Conservation (phyloP, 2,113 vertebrate genomes). For the Stictonetta naevosa region DNA sequence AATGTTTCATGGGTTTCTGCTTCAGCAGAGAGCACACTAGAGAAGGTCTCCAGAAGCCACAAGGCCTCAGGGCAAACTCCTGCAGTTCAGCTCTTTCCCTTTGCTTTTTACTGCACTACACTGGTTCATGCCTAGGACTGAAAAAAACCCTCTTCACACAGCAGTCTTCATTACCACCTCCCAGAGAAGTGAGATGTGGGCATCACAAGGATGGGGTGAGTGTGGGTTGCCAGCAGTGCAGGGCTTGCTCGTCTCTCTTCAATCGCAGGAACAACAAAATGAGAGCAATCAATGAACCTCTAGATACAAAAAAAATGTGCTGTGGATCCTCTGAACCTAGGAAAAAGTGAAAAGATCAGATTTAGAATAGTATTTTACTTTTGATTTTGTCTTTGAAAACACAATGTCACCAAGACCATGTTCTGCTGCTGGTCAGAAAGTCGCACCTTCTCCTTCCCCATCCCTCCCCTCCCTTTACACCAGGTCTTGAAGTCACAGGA, state of each 20-base stretch:
- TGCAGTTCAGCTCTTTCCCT: not conserved
- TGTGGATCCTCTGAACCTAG: not conserved
- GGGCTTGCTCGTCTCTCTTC: not conserved
- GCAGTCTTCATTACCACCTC: not conserved
- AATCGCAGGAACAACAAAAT: not conserved
- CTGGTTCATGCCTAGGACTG: not conserved
- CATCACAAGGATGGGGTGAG: not conserved
- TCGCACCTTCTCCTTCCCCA: not conserved
- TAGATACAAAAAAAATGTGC: not conserved
- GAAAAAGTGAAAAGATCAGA: not conserved
- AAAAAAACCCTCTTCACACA: not conserved
- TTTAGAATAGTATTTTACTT: not conserved
- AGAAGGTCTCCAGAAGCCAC: not conserved
- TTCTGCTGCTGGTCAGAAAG: not conserved
- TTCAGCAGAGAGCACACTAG: not conserved
- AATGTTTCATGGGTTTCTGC: not conserved
- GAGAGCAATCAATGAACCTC: not conserved
- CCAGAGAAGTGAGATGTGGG: not conserved
- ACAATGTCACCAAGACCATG: not conserved
- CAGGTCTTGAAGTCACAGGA: not conserved
- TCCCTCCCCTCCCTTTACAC: not conserved
- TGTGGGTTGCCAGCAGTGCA: rapidly evolving
- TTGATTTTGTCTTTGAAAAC: not conserved
- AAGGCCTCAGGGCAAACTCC: not conserved
- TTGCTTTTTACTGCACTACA: rapidly evolving